Evolutionary conservation across 1,140 invertebrate species (phyloP).

Genomic region (Conopomorpha cramerella): DNA sequence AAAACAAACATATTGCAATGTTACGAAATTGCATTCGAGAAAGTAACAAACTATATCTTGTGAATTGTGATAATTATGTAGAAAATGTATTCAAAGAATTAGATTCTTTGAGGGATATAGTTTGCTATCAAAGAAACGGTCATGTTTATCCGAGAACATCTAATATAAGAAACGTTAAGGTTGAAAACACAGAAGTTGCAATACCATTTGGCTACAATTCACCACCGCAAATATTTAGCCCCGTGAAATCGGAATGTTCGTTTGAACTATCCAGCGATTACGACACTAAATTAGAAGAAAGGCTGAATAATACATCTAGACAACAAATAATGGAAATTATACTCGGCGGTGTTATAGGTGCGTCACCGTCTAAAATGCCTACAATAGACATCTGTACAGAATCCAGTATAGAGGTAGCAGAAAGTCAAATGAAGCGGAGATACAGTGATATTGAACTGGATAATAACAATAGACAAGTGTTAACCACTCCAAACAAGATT

Average conservation of each 20-base stretch:
- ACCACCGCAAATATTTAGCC: slow-evolving; percentile 33
- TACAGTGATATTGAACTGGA: slow-evolving; percentile 20
- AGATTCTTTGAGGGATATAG: slow-evolving; percentile 26
- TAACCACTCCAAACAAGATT: slow-evolving; percentile 34
- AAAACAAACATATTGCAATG: no score
- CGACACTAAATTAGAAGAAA: slow-evolving; percentile 42
- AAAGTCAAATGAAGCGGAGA: slow-evolving; percentile 29
- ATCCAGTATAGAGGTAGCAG: slow-evolving; percentile 21
- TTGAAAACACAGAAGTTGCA: slow-evolving; percentile 14
- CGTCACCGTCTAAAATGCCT: slow-evolving; percentile 28
- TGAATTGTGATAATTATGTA: slow-evolving; percentile 44
- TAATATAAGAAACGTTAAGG: no score
- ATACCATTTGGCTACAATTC: slow-evolving; percentile 3
- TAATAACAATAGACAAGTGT: slow-evolving; percentile 35
- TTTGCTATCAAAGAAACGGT: slow-evolving; percentile 33
- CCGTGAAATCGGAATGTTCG: slow-evolving; percentile 43
- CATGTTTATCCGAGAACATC: no score
- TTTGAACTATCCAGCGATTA: slow-evolving; percentile 42
- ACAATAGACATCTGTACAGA: slow-evolving; percentile 38
- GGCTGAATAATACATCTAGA: slow-evolving; percentile 41
- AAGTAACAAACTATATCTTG: slow-evolving; percentile 26
- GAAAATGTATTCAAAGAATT: slow-evolving; percentile 34
- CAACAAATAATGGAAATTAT: slow-evolving; percentile 51
- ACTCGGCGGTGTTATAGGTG: slow-evolving; percentile 27
- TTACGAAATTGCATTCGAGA: no score